Evolutionary conservation across 2,888 invertebrate species (phyloP).

Genomic region (Podotricha telesiphe): DNA sequence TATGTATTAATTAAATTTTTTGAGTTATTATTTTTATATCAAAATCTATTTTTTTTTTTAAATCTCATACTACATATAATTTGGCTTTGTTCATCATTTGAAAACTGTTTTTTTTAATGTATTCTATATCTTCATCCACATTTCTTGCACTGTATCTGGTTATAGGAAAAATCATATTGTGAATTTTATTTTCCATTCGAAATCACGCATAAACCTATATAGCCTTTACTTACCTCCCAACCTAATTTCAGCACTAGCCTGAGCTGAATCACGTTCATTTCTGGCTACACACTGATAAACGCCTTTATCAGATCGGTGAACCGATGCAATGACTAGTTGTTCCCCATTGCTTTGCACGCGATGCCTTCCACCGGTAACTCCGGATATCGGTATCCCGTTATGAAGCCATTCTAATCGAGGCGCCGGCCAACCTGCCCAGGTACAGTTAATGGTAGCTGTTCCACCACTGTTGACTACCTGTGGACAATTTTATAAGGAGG

Average conservation of each 20-base stretch:
- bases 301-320: constrained; percentile 91
- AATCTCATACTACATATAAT: too few relatives aligned
- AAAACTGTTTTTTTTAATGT: too few relatives aligned
- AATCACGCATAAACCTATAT: too few relatives aligned
- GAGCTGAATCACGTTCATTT: constrained; percentile 90
- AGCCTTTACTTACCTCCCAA: constrained; percentile 87
- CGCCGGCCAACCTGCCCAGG: constrained; percentile 90
- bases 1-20: too few relatives aligned
- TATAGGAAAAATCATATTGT: too few relatives aligned
- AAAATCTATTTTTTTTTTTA: too few relatives aligned
- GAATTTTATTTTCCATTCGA: too few relatives aligned
- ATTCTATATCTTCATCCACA: too few relatives aligned
- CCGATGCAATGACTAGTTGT: constrained; percentile 72
- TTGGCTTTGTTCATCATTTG: too few relatives aligned
- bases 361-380: constrained; percentile 70
- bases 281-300: constrained; percentile 95
- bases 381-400: constrained; percentile 86
- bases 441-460: constrained; percentile 92
- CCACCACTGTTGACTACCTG: constrained; percentile 93
- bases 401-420: constrained; percentile 89
- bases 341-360: constrained; percentile 65
- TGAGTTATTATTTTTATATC: too few relatives aligned
- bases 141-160: too few relatives aligned
- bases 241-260: constrained; percentile 90
- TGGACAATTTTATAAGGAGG: constrained; percentile 25